These are phyloP conservation scores for Chaetophractus vellerosus DNA, from an alignment of 2,797 vertebrate genomes.

Conservation along the genomic window DNA sequence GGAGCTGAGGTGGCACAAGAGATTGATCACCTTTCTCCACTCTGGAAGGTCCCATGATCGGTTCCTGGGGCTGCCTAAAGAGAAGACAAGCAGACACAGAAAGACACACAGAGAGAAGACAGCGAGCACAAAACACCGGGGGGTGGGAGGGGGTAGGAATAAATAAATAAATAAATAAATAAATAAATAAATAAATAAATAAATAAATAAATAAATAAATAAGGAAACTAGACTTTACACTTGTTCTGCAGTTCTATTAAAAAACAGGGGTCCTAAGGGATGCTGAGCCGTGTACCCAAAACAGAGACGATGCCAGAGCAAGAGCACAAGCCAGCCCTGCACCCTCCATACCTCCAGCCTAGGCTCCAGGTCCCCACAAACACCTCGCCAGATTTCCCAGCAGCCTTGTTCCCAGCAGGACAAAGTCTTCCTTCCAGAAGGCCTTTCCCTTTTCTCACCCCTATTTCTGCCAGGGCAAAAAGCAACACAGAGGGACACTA, in stretches of 20 bases:
- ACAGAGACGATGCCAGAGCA: not conserved
- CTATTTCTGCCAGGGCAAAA: constrained; percentile 28
- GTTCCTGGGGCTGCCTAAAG: too few species aligned
- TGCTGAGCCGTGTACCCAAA: not conserved
- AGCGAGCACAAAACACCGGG: too few species aligned
- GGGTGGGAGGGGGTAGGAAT: too few species aligned
- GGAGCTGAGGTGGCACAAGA: too few species aligned
- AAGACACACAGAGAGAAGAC: too few species aligned
- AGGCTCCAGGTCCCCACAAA: not conserved
- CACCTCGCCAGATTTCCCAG: constrained; percentile 32
- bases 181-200: too few species aligned
- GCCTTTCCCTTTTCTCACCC: not conserved
- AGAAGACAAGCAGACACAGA: too few species aligned
- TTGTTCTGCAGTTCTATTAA: not conserved
- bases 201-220: not conserved
- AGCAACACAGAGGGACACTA: not conserved
- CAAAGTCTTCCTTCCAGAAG: constrained; percentile 18
- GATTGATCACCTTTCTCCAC: too few species aligned
- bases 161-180: too few species aligned
- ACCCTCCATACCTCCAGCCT: not conserved
- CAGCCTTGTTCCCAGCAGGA: not conserved
- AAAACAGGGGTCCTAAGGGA: not conserved
- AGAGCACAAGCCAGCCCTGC: not conserved
- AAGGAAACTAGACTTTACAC: not conserved
- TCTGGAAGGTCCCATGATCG: too few species aligned